These are phyloP conservation scores for Sinocyclocheilus maitianheensis DNA, from an alignment of 2,113 vertebrate species.

Conservation along the genomic window DNA sequence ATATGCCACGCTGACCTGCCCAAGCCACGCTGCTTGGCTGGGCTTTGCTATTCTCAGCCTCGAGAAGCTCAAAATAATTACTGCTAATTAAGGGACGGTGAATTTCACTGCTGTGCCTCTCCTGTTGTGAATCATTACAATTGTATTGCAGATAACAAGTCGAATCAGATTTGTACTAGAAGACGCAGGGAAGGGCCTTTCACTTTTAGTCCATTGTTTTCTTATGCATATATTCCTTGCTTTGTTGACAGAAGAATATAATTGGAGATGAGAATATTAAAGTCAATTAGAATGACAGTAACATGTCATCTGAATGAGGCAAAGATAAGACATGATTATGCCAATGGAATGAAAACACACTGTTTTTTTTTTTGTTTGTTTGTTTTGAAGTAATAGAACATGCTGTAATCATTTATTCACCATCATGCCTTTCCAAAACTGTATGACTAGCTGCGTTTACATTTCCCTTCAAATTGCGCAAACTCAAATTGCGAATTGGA, in stretches of 20 bases:
- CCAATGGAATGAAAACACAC: too few relatives aligned
- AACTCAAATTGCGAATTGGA: too few relatives aligned
- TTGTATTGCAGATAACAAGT: conserved; percentile 6
- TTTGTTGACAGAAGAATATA: neutral
- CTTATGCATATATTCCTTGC: neutral
- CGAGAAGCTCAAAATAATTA: conserved; percentile 11
- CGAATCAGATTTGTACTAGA: neutral
- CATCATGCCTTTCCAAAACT: neutral
- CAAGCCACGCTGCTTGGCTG: conserved; percentile 60
- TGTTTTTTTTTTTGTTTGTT: too few relatives aligned
- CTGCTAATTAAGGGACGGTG: neutral
- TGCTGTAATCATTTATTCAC: neutral
- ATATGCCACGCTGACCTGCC: conserved; percentile 64
- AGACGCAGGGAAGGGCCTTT: neutral
- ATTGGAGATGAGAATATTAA: neutral
- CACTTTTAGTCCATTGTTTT: neutral
- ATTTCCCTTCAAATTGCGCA: too few relatives aligned
- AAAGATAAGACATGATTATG: neutral
- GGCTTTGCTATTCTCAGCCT: conserved; percentile 42
- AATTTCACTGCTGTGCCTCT: conserved; percentile 1
- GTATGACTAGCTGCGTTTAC: neutral
- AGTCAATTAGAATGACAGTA: neutral
- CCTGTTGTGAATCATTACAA: neutral
- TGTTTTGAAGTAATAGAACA: neutral
- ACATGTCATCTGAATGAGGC: neutral